Base-by-base conservation (phyloP, 2,797 vertebrate species). In the Urocyon cinereoargenteus region DNA sequence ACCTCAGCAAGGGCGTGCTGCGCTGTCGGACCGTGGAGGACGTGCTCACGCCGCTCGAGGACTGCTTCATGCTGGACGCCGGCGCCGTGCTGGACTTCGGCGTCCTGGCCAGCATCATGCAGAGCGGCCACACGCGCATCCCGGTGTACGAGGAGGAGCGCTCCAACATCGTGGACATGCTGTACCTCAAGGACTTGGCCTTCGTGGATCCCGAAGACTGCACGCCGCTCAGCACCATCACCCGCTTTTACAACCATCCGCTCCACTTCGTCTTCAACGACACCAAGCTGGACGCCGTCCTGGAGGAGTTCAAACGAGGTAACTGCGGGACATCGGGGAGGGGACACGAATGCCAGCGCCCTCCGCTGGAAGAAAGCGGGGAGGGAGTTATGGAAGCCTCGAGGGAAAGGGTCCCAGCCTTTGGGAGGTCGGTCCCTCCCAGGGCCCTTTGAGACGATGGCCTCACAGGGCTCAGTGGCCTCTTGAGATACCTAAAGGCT, bases 201-300 rank as follows among this genome's bases (percentile, higher is more conserved):
- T 98, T 99, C 97, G 99, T 99, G 83, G 99, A 99, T 84, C 99
- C 99, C 0, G 99, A 99, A 1, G 99, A 99, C 98, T 98, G 99
- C 97, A 99, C 99, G 2, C 99, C 99, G 0, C 99, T 99, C 98
- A 99, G 99, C 57, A 99, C 99, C 97, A 99, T 99, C 98, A 99
- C 99, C 68, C 99, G 99, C 96, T 99, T 99, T 98, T 99, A 99
- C 99, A 99, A 99, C 66, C 99, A 99, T 95, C 99, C 99, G 0
- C 99, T 99, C 86, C 99, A 99, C 98, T 99, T 99, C 45, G 99
- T 99, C 82, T 99, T 99, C 98, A 99, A 99, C 13, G 99, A 99
- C 98, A 99, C 99, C 94, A 99, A 99, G 79, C 98, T 99, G 98
- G 99, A 99, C 55, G 99, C 99, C 19, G 99, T 99, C 98, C 96